Evolutionary conservation across 2,797 vertebrate genomes (phyloP).

Genomic region (Lates japonicus): DNA sequence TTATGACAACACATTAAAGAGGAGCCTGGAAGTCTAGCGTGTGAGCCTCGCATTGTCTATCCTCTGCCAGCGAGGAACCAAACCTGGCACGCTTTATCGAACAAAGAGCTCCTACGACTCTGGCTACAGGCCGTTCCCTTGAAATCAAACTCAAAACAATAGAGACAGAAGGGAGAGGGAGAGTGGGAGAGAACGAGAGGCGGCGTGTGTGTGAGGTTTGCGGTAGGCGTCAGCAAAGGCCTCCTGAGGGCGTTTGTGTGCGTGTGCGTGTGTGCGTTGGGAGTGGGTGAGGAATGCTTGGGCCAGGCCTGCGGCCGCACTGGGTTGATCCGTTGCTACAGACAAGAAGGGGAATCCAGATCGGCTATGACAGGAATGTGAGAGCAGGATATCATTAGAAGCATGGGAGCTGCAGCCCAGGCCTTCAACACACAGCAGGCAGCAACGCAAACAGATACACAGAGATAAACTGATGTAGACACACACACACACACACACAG

Average conservation of each 20-base stretch:
- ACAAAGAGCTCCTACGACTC: constrained; percentile 75
- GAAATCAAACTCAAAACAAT: constrained; percentile 68
- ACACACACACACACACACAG: constrained; percentile 19
- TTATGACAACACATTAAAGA: constrained; percentile 86
- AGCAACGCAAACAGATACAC: constrained; percentile 49
- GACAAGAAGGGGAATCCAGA: constrained; percentile 78
- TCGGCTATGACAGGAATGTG: constrained; percentile 81
- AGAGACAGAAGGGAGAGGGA: constrained; percentile 50
- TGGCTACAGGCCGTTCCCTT: constrained; percentile 59
- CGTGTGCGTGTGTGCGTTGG: constrained; percentile 53
- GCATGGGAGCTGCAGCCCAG: constrained; percentile 64
- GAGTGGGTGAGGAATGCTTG: constrained; percentile 77
- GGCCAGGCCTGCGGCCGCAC: constrained; percentile 69
- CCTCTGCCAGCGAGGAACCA: constrained; percentile 73
- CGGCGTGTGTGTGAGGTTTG: constrained; percentile 55
- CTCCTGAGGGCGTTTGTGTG: constrained; percentile 59
- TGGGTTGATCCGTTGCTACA: constrained; percentile 70
- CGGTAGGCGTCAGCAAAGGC: constrained; percentile 59
- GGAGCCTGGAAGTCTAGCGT: constrained; percentile 82
- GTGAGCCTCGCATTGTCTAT: constrained; percentile 72
- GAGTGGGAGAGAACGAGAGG: constrained; percentile 55
- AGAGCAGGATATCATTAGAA: constrained; percentile 85
- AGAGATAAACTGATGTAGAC: constrained; percentile 28
- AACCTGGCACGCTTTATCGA: constrained; percentile 73
- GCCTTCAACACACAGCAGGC: constrained; percentile 69